Conservation (phyloP, 1,140 invertebrate genomes). For the Dolichoris vasculosae region DNA sequence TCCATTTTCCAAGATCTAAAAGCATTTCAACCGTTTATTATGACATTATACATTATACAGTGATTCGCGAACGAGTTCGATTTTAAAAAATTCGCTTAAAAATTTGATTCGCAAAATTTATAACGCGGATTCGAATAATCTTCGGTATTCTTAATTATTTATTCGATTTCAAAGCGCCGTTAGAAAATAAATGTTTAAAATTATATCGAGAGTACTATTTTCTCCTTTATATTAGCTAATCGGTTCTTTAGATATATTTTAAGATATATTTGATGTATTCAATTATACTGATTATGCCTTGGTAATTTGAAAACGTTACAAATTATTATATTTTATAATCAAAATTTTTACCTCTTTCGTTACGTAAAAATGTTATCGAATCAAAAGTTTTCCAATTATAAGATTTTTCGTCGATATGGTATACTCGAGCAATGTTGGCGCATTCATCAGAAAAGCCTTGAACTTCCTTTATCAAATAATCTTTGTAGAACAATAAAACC, state of each 20-base stretch:
- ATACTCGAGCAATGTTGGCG: background rate
- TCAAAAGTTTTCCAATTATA: slow-evolving; percentile 19
- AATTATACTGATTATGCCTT: background rate
- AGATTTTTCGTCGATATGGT: slow-evolving; percentile 17
- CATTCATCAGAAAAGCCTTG: slow-evolving; percentile 31
- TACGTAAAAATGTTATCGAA: background rate
- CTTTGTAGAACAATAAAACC: slow-evolving; percentile 46
- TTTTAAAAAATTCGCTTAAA: too few species aligned
- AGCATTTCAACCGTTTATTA: too few species aligned
- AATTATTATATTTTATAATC: background rate
- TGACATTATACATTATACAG: too few species aligned
- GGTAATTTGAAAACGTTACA: background rate
- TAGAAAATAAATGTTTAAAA: too few species aligned
- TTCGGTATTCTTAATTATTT: too few species aligned
- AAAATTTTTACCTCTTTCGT: background rate
- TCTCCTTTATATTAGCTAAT: too few species aligned
- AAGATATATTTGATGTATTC: background rate
- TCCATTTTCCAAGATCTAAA: too few species aligned
- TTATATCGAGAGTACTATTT: too few species aligned
- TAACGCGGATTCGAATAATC: too few species aligned
- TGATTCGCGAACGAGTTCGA: too few species aligned
- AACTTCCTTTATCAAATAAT: slow-evolving; percentile 34
- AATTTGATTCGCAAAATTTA: too few species aligned
- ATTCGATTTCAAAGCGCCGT: too few species aligned
- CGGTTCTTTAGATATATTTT: background rate